phyloP scores from a whole-genome alignment of 64 coral and sea anemone species.

The Stichodactyla mertensii region DNA sequence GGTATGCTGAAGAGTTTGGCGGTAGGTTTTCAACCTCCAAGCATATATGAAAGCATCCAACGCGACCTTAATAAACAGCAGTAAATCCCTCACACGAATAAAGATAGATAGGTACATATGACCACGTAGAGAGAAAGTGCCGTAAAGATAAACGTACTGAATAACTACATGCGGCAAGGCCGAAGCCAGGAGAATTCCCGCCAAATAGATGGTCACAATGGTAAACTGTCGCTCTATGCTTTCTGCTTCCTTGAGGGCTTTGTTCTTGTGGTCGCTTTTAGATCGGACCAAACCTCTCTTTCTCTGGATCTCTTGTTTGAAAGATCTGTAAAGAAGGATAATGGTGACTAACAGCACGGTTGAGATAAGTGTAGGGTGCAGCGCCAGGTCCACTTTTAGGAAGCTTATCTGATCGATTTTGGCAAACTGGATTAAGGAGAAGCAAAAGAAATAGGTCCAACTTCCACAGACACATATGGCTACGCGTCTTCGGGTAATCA shows the following conservation, averaged over 20 bases:
- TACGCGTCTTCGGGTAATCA: conserved; percentile 43
- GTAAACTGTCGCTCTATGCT: conserved; percentile 80
- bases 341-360: conserved; percentile 43
- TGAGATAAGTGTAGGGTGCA: conserved; percentile 74
- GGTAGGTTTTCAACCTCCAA: conserved; percentile 66
- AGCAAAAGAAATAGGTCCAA: conserved; percentile 63
- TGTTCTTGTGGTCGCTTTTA: neutral
- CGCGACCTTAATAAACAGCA: conserved; percentile 79
- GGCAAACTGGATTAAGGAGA: conserved; percentile 53
- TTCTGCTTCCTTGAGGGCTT: neutral
- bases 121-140: conserved; percentile 9
- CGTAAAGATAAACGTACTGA: conserved; percentile 42
- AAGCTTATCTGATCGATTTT: conserved; percentile 43
- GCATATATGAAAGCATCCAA: conserved; percentile 87
- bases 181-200: conserved; percentile 61
- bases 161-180: conserved; percentile 73
- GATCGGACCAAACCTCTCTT: neutral
- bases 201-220: conserved; percentile 76
- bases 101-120: conserved; percentile 36
- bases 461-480: conserved; percentile 46
- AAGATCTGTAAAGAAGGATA: conserved; percentile 52
- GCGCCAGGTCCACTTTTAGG: conserved; percentile 49
- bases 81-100: conserved; percentile 61
- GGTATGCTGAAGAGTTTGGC: conserved; percentile 35
- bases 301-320: conserved; percentile 43